Evolutionary conservation across 2,888 invertebrate species (phyloP).

Genomic region (Agrotis ipsilon): DNA sequence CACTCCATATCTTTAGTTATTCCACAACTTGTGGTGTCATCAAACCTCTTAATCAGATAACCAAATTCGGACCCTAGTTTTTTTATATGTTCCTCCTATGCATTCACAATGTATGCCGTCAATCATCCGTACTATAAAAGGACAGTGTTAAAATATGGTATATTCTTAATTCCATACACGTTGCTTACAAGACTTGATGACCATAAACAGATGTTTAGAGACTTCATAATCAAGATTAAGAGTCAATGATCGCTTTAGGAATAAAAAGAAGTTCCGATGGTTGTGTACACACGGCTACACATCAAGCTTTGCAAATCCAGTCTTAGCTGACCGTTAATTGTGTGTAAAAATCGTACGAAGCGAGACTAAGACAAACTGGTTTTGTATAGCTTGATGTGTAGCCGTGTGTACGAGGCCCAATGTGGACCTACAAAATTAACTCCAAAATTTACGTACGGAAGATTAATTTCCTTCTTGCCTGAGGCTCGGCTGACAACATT

Average conservation of each 20-base stretch:
- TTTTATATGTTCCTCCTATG: background rate
- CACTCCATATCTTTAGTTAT: background rate
- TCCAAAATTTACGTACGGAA: too few species aligned
- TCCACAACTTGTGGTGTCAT: background rate
- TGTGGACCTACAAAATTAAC: too few species aligned
- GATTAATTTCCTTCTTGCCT: too few species aligned
- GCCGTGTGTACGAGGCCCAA: too few species aligned
- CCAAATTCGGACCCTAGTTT: background rate
- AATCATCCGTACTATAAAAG: conserved; percentile 28
- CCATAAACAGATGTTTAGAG: conserved; percentile 27
- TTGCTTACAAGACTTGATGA: conserved; percentile 15
- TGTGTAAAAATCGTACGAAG: too few species aligned
- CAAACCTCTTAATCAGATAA: conserved; percentile 6
- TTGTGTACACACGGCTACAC: too few species aligned
- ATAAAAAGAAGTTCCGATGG: background rate
- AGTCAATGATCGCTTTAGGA: conserved; percentile 29
- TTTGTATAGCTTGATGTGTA: too few species aligned
- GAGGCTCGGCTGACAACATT: too few species aligned
- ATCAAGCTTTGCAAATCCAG: too few species aligned
- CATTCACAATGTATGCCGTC: conserved; percentile 19
- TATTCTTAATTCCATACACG: conserved; percentile 39
- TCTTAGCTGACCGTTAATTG: too few species aligned
- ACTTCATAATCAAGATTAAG: conserved; percentile 22
- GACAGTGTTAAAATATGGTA: conserved; percentile 18
- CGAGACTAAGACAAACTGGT: too few species aligned